Percentiles rank a stretch among this genome's conserved stretches.
Conservation (phyloP, 2,797 vertebrate species). For the Tarsius wallacei region DNA sequence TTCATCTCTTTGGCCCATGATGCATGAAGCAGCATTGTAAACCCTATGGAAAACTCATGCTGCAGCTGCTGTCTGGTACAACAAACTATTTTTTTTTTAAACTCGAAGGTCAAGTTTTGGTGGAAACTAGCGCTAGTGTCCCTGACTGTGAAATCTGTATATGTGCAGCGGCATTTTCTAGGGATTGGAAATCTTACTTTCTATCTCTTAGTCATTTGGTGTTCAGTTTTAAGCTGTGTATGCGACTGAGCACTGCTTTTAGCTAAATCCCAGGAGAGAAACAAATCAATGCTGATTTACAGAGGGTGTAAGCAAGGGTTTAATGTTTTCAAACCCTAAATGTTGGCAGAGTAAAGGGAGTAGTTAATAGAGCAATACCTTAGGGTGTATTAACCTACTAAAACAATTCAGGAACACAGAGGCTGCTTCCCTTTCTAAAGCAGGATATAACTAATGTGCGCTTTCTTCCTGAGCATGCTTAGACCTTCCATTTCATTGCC, state of each 20-base stretch:
- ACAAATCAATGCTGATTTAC: conserved; percentile 30
- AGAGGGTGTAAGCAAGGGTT: conserved; percentile 45
- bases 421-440: conserved; percentile 4
- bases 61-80: neutral
- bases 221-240: conserved; percentile 4
- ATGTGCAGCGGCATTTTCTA: conserved; percentile 10
- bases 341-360: conserved; percentile 15
- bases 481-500: neutral
- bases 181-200: conserved; percentile 11
- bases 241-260: neutral
- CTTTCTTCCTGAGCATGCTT: conserved; percentile 15
- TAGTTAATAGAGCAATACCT: neutral
- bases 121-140: neutral
- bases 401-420: conserved; percentile 50
- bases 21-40: conserved; percentile 47
- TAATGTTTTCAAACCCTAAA: conserved; percentile 57
- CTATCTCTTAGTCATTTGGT: conserved; percentile 39
- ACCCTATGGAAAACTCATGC: neutral
- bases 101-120: conserved; percentile 29
- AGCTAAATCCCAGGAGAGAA: conserved; percentile 47
- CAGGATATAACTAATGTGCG: neutral
- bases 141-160: neutral
- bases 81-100: neutral
- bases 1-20: conserved; percentile 50
- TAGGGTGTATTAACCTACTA: conserved; percentile 30